Conservation (phyloP, 2,888 invertebrate genomes). For the Noctuana brunneofusca region DNA sequence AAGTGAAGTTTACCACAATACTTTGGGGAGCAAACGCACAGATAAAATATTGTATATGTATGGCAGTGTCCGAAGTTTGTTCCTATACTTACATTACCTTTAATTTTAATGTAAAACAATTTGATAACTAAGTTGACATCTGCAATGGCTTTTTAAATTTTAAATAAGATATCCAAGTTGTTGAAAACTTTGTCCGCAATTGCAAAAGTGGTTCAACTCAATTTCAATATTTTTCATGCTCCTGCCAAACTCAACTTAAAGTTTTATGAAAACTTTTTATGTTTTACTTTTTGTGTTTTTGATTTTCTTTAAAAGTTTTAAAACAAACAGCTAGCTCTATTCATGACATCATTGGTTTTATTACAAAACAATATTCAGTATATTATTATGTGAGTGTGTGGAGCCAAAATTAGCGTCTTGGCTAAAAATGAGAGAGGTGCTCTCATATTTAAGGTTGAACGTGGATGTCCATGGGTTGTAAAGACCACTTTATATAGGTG, state of each 20-base stretch:
- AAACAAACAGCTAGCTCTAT: neutral
- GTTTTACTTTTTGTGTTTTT: too few species aligned
- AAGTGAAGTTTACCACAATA: too few species aligned
- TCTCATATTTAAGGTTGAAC: too few species aligned
- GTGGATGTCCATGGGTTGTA: too few species aligned
- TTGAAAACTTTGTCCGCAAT: slow-evolving; percentile 22
- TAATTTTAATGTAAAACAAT: neutral
- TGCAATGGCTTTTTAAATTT: slow-evolving; percentile 30
- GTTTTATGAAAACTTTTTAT: slow-evolving; percentile 21
- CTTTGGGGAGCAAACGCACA: too few species aligned
- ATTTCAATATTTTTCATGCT: slow-evolving; percentile 30
- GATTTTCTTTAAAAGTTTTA: slow-evolving; percentile 5
- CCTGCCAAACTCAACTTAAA: slow-evolving; percentile 26
- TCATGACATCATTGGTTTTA: neutral
- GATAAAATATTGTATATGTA: too few species aligned
- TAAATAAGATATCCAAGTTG: slow-evolving; percentile 30
- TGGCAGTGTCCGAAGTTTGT: too few species aligned
- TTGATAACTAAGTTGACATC: slow-evolving; percentile 15
- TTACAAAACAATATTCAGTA: neutral
- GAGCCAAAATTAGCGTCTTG: too few species aligned
- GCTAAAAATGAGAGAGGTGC: too few species aligned
- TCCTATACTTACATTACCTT: neutral
- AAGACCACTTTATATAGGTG: too few species aligned
- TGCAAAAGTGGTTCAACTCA: slow-evolving; percentile 23
- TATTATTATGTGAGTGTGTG: neutral